Base-by-base conservation (phyloP, 2,888 invertebrate genomes). In the Mesoligia furuncula region DNA sequence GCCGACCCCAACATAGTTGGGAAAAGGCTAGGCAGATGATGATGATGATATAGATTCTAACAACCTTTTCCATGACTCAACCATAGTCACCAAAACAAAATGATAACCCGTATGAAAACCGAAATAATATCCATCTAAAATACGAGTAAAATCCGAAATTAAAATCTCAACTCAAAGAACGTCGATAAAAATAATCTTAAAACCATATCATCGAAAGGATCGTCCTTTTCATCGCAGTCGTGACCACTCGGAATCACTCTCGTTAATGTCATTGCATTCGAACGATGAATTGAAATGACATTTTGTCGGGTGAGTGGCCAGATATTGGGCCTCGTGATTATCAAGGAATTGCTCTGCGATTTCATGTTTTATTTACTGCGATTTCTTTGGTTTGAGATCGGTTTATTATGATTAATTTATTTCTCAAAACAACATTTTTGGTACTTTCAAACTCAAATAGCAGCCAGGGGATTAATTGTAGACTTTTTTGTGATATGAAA, bases 211-310 rank as follows among this genome's bases (percentile, higher is more conserved):
- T 9, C 36, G 27, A 61, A 74, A 71, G 79, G 31, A 85, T 77
- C 75, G 73, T 83, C 81, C 81, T 71, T 80, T 80, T 81, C 84
- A 78, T 31, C 42, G 61, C 11, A 72, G 70, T 84, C 82, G 79
- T 79, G 81, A 75, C 67, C 87, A 76, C 48, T 85, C 75, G 75
- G 85, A 87, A 80, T 85, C 86, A 89, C 77, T 84, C 81, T 59
- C 73, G 85, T 85, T 90, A 90, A 90, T 85, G 90, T 90, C 89
- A 87, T 67, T 84, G 87, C 85, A 87, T 85, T 90, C 77, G 80
- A 51, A 88, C 78, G 85, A 82, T 84, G 85, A 91, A 91, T 91
- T 87, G 91, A 87, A 87, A 87, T 88, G 91, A 92, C 91, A 91
- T 89, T 90, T 91, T 85, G 83, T 87, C 86, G 81, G 85, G 83